Evolutionary conservation across 64 coral and sea anemone species (phyloP).

Genomic region (Orbicella faveolata): DNA sequence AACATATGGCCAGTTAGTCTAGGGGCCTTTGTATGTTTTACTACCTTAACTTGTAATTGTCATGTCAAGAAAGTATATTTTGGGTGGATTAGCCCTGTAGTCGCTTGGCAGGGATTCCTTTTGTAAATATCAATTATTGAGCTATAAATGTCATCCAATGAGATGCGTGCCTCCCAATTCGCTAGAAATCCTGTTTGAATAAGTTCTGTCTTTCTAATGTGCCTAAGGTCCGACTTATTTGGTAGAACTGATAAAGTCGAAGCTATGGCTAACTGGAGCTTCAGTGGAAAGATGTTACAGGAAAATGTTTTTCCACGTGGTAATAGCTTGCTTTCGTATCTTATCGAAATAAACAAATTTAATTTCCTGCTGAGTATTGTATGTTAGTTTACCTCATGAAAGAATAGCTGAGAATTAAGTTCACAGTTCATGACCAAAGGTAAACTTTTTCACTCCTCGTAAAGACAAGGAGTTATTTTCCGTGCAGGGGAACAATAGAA

Average conservation of each 20-base stretch:
- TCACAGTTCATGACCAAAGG: background rate
- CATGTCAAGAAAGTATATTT: constrained; percentile 26
- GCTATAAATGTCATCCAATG: constrained; percentile 21
- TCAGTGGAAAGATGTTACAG: background rate
- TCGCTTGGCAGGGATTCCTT: constrained; percentile 21
- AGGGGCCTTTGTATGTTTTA: background rate
- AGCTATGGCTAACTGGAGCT: background rate
- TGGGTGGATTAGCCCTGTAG: constrained; percentile 10
- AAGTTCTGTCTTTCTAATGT: background rate
- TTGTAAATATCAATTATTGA: constrained; percentile 29
- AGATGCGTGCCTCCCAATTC: background rate
- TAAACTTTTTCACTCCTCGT: background rate
- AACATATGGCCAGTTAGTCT: constrained; percentile 11
- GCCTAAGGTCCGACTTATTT: background rate
- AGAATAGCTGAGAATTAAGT: background rate
- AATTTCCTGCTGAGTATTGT: background rate
- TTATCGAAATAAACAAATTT: background rate
- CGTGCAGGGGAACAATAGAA: background rate
- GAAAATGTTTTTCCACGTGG: background rate
- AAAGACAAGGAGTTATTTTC: background rate
- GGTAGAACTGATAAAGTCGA: too few species aligned
- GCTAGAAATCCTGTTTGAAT: background rate
- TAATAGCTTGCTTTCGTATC: background rate
- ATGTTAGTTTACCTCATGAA: background rate
- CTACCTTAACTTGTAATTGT: constrained; percentile 12